A percentile compares a stretch with the other conserved stretches of the same genome.
Evolutionary conservation across 2,113 vertebrate genomes (phyloP).

Genomic region (Empidonax alnorum): DNA sequence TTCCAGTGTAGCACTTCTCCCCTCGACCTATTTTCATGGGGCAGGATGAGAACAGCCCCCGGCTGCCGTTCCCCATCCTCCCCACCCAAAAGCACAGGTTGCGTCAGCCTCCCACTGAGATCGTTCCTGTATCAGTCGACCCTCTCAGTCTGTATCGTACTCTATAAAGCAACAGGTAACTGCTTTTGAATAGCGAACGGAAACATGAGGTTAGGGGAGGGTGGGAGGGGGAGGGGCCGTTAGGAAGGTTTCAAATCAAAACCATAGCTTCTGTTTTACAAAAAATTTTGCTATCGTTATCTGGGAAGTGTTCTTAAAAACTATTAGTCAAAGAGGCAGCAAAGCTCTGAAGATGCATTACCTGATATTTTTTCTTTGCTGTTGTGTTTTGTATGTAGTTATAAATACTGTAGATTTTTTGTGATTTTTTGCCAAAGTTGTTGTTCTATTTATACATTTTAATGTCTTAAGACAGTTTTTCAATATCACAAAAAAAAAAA

Average conservation of each 20-base stretch:
- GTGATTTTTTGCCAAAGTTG: constrained; percentile 92
- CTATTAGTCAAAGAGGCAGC: constrained; percentile 78
- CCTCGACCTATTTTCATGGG: background rate
- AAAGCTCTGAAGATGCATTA: constrained; percentile 82
- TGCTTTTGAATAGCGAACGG: constrained; percentile 56
- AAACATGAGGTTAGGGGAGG: background rate
- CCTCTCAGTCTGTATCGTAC: constrained; percentile 20
- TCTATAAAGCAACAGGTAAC: constrained; percentile 52
- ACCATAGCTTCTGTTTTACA: constrained; percentile 65
- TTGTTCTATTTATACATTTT: constrained; percentile 95
- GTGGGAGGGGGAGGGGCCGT: background rate
- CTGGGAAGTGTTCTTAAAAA: constrained; percentile 85
- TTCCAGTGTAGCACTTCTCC: background rate
- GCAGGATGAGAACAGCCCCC: background rate
- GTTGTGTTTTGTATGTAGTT: constrained; percentile 94
- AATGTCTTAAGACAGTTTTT: constrained; percentile 94
- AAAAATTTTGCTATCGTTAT: constrained; percentile 82
- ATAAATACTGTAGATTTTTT: constrained; percentile 89
- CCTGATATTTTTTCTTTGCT: constrained; percentile 85
- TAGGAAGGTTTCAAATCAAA: constrained; percentile 41
- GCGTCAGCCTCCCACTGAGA: background rate
- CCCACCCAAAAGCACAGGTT: background rate
- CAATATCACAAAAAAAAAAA: constrained; percentile 78
- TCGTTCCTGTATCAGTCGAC: constrained; percentile 1
- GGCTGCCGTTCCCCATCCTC: background rate